These are phyloP conservation scores for Herpailurus yagouaroundi DNA, from an alignment of 2,113 vertebrate species.

Conservation along the genomic window DNA sequence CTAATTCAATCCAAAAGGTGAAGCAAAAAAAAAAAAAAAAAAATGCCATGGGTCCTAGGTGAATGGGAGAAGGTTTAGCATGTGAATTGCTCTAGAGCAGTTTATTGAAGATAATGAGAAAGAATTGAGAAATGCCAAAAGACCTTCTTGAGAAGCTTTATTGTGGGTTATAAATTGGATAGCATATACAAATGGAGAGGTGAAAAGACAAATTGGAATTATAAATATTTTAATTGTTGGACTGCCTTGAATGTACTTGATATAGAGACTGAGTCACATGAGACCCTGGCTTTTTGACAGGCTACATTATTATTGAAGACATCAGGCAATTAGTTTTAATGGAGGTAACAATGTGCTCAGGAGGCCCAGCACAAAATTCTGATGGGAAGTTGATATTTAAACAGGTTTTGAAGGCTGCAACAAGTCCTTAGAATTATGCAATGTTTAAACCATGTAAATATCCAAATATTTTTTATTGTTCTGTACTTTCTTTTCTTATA, in stretches of 20 bases:
- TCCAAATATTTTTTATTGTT: neutral
- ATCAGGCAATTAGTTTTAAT: neutral
- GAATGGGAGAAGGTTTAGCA: neutral
- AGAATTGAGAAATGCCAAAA: neutral
- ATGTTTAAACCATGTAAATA: neutral
- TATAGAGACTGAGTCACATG: neutral
- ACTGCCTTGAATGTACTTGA: neutral
- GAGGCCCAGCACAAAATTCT: neutral
- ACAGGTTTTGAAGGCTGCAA: neutral
- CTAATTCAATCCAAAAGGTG: neutral
- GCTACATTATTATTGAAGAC: neutral
- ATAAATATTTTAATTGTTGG: conserved; percentile 29
- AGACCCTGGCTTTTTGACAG: neutral
- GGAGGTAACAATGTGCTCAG: neutral
- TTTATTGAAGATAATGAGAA: neutral
- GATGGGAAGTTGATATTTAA: conserved; percentile 17
- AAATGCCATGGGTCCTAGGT: neutral
- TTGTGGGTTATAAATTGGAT: neutral
- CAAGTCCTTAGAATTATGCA: neutral
- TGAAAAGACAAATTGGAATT: conserved; percentile 6
- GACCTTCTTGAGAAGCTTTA: neutral
- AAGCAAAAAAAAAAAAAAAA: neutral
- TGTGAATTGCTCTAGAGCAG: neutral
- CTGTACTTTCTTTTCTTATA: neutral
- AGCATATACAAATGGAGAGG: neutral